Percentiles rank a stretch among this genome's conserved stretches.
phyloP scores from a whole-genome alignment of 2,888 invertebrate species.

The Leucania comma region DNA sequence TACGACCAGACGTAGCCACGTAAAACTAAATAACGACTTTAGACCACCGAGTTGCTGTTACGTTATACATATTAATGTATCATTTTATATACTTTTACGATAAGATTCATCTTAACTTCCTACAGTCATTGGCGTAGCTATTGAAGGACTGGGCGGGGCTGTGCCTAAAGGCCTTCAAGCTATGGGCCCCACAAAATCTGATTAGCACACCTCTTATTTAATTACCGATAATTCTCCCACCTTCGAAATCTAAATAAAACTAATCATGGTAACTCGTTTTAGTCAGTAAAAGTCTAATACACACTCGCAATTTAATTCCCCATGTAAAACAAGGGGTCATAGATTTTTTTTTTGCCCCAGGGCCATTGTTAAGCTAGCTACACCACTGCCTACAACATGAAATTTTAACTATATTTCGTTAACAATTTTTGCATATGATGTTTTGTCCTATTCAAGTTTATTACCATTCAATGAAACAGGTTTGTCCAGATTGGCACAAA shows the following conservation, averaged over 20 bases:
- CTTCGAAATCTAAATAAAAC: too few relatives aligned
- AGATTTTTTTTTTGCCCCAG: too few relatives aligned
- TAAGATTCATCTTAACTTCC: slow-evolving; percentile 23
- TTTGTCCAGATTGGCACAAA: slow-evolving; percentile 35
- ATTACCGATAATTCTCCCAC: too few relatives aligned
- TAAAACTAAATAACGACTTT: slow-evolving; percentile 63
- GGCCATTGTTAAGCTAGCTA: too few relatives aligned
- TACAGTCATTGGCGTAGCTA: not conserved
- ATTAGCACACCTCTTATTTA: too few relatives aligned
- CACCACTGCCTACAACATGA: not conserved
- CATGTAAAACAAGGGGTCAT: too few relatives aligned
- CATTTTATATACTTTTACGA: slow-evolving; percentile 33
- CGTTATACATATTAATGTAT: slow-evolving; percentile 32
- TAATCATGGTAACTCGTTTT: too few relatives aligned
- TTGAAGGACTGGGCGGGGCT: too few relatives aligned
- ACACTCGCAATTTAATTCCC: too few relatives aligned
- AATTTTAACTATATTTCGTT: slow-evolving; percentile 14
- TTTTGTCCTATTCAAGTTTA: slow-evolving; percentile 19
- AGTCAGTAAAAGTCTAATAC: too few relatives aligned
- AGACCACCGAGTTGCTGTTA: slow-evolving; percentile 48
- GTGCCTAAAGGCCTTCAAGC: too few relatives aligned
- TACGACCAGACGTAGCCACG: slow-evolving; percentile 55
- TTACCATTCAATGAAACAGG: slow-evolving; percentile 32
- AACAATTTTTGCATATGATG: slow-evolving; percentile 24
- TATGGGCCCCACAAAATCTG: too few relatives aligned